Base-by-base conservation (phyloP, 2,113 vertebrate species). In the Eleginops maclovinus region DNA sequence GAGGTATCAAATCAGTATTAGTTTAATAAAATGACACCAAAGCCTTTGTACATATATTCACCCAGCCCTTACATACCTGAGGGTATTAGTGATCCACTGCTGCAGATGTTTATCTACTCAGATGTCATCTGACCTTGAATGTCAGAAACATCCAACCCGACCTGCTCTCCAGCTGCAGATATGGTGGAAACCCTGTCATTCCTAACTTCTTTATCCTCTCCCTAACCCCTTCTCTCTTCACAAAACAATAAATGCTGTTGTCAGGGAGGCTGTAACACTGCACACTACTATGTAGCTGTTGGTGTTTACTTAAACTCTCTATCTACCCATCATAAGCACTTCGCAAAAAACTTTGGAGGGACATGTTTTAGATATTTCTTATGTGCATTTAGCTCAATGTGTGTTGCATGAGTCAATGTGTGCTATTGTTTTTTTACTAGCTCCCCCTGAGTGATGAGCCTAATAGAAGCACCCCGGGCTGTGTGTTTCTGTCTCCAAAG, bases 231-330 rank as follows among this genome's bases (percentile, higher is more conserved):
- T 28, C 24, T 41, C 41, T 56, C 74, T 9, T 51, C 21, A 51
- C 53, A 61, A 75, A 77, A 81, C 4, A 75, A 77, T 79, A 84
- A 88, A 67, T 53, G 24, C 4, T 49, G 50, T 75, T 77, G 71
- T 77, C 74, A 66, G 59, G 26, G 19, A 49, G 46, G 44, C 0
- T 24, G 4, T 21, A 13, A 64, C n/a, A 0, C 63, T 31, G 51
- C 80, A 59, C 68, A 49, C 74, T 76, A 22, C 46, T 13, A 21
- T 67, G 26, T 49, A 54, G 36, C 56, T 40, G 44, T 64, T 46
- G 56, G 14, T 81, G 62, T 88, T 88, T 68, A 78, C 63, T 88
- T 88, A 85, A 87, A 79, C 82, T 75, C 73, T 82, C 49, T 59
- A 59, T 77, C 77, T 77, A 77, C 69, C 51, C 44, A 69, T 66